Percentiles rank a stretch among this genome's conserved stretches.
Evolutionary conservation across 35 echinoderm and acorn worm species (phyloP).

Genomic region (Chiridota heheva): DNA sequence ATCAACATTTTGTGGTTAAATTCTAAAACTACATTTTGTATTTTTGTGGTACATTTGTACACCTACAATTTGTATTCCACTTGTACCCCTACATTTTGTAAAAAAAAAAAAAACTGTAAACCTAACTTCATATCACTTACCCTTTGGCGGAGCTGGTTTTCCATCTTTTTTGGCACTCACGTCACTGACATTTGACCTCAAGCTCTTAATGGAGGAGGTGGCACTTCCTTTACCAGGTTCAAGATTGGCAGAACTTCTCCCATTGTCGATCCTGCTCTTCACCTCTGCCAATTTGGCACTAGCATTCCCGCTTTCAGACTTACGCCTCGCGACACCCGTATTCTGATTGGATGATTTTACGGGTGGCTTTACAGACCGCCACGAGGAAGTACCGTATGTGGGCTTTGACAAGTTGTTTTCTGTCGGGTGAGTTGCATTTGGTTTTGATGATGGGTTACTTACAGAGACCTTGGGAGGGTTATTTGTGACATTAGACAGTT

Average conservation of each 20-base stretch:
- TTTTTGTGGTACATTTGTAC: too few species aligned
- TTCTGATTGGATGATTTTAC: slow-evolving; percentile 26
- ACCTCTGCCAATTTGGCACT: slow-evolving; percentile 53
- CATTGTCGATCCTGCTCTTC: slow-evolving; percentile 83
- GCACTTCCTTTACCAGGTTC: slow-evolving; percentile 54
- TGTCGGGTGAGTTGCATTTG: slow-evolving; percentile 1
- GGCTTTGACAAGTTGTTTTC: slow-evolving; percentile 11
- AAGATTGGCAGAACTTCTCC: slow-evolving; percentile 43
- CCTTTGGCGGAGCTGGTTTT: slow-evolving; percentile 8
- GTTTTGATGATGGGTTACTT: slow-evolving; percentile 33
- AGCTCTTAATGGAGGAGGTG: slow-evolving; percentile 67
- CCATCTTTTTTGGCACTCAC: neutral
- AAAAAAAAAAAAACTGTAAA: too few species aligned
- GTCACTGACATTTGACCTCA: slow-evolving; percentile 47
- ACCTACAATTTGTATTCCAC: too few species aligned
- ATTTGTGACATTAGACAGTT: slow-evolving; percentile 20
- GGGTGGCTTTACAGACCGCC: slow-evolving; percentile 21
- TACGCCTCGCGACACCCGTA: slow-evolving; percentile 58
- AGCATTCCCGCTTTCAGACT: slow-evolving; percentile 50
- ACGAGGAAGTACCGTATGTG: neutral
- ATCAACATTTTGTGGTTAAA: too few species aligned
- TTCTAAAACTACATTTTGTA: too few species aligned
- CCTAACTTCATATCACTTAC: too few species aligned
- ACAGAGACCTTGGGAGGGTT: slow-evolving; percentile 15
- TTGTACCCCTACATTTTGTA: too few species aligned